Base-by-base conservation (phyloP, 2,888 invertebrate species). In the Oligia latruncula region DNA sequence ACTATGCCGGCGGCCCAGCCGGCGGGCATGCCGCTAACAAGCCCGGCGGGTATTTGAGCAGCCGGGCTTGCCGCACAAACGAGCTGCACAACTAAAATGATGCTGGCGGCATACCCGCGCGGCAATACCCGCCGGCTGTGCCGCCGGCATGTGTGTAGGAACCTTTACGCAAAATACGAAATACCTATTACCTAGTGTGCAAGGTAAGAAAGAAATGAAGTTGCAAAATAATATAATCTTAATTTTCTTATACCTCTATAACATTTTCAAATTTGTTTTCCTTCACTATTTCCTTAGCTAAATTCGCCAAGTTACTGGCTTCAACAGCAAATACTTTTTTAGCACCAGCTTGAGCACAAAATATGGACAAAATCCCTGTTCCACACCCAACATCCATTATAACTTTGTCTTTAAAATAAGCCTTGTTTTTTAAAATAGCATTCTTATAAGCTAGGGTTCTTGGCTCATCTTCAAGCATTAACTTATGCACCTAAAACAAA, bases 331-430 rank as follows among this genome's bases (percentile, higher is more conserved):
- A 98, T 0, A 99, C 99, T 93, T 98, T 98, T 79, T 97, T 97
- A 9, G 99, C 99, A n/a, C 99, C 99, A 55, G 98, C 99, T 95
- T 98, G 95, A 64, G 98, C 99, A 94, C 98, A 99, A 94, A 99
- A 99, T 91, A 99, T 96, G 2, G 99, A 99, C 49, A 99, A 95
- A 88, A 99, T 98, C 49, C 99, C 98, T 35, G 98, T 98, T 2
- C 99, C 99, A 82, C 98, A 98, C 2, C 99, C 99, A 74, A 99
- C 98, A 95, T 99, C 99, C 96, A 99, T 97, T 1, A 99, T 98
- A 76, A 98, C 93, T 97, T 99, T 99, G 82, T 98, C 98, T 90
- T 97, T 96, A 89, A 99, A 98, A 77, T 97, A 93, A 3, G 97
- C 95, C 89, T 96, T 96, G 89, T 98, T 98, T 52, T 97, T 95